Evolutionary conservation across 2,888 invertebrate species (phyloP).

Genomic region (Drosophila kanekoi): DNA sequence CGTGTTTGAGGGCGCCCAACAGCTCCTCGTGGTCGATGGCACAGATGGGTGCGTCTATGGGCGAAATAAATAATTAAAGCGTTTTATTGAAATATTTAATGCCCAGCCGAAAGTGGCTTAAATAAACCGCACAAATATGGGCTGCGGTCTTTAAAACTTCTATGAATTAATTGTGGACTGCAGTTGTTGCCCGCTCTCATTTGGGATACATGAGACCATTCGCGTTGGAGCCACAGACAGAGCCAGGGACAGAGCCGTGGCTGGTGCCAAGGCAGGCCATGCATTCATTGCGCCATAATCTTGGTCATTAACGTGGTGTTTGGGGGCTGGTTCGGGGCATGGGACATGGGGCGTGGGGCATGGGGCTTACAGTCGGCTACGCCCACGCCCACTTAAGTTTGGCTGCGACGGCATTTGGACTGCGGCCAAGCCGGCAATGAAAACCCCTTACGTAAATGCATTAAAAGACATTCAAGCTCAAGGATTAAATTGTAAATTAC

Average conservation of each 20-base stretch:
- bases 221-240: conserved; percentile 7
- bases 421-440: conserved; percentile 55
- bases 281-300: conserved; percentile 79
- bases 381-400: conserved; percentile 47
- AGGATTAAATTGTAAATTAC: conserved; percentile 81
- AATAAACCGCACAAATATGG: conserved; percentile 30
- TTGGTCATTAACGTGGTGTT: conserved; percentile 72
- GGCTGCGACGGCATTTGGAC: conserved; percentile 56
- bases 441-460: conserved; percentile 57
- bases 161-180: conserved; percentile 63
- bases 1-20: conserved; percentile 94
- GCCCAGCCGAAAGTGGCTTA: conserved; percentile 33
- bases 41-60: conserved; percentile 89
- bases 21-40: conserved; percentile 92
- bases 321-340: too few species aligned
- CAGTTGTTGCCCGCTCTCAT: not conserved
- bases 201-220: conserved; percentile 1
- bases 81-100: conserved; percentile 67
- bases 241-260: not conserved
- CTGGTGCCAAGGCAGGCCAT: conserved; percentile 66
- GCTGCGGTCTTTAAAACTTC: conserved; percentile 50
- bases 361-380: not conserved
- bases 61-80: conserved; percentile 66
- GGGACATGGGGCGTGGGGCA: too few species aligned
- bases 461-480: conserved; percentile 77